phyloP scores from a whole-genome alignment of 2,797 vertebrate species.

The Brachyrhaphis roseni region DNA sequence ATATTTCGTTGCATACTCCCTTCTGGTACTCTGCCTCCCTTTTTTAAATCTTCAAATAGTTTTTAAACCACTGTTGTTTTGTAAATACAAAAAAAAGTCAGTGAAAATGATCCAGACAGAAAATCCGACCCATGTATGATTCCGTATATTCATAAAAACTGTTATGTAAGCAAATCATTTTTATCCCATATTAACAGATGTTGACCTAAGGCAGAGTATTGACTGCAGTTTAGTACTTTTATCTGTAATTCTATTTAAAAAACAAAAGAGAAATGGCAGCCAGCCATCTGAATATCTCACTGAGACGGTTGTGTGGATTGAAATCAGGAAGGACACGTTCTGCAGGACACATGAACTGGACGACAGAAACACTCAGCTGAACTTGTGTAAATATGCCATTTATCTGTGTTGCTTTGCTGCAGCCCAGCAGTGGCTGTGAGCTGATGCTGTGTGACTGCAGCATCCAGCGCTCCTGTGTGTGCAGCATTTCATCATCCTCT shows the following conservation, averaged over 20 bases:
- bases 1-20: background rate
- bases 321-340: background rate
- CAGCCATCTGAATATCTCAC: background rate
- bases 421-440: background rate
- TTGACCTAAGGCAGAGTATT: background rate
- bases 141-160: background rate
- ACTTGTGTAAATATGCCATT: background rate
- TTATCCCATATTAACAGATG: background rate
- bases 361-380: background rate
- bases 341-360: background rate
- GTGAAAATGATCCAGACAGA: background rate
- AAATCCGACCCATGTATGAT: background rate
- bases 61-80: background rate
- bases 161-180: background rate
- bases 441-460: conserved; percentile 18
- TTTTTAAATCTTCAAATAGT: background rate
- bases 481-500: conserved; percentile 18
- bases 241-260: background rate
- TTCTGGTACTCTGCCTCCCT: background rate
- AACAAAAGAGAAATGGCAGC: background rate
- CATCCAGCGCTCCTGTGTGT: background rate
- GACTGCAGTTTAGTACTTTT: background rate
- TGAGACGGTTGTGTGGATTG: background rate
- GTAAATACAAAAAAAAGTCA: background rate
- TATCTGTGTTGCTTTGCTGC: background rate